Percentiles rank a stretch among this genome's conserved stretches.
phyloP scores from a whole-genome alignment of 1,140 invertebrate species.

The Calliopsis andreniformis region DNA sequence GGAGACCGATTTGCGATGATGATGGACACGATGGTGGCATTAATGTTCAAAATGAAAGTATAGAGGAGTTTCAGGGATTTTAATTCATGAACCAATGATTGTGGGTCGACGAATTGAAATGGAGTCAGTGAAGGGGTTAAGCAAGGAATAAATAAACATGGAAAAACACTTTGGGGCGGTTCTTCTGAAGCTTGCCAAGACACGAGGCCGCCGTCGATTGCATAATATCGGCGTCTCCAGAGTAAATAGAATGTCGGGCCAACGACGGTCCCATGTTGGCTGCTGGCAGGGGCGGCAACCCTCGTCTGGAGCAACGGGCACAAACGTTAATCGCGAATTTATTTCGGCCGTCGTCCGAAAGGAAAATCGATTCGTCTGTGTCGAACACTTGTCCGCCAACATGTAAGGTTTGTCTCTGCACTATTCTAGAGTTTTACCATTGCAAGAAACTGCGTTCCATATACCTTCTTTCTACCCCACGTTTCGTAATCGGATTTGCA shows the following conservation, averaged over 20 bases:
- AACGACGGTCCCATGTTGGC: constrained; percentile 26
- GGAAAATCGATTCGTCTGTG: constrained; percentile 49
- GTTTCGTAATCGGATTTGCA: constrained; percentile 40
- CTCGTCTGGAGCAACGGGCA: constrained; percentile 36
- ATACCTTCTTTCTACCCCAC: not conserved
- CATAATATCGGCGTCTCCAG: constrained; percentile 66
- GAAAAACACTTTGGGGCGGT: constrained; percentile 13
- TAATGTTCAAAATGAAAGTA: not conserved
- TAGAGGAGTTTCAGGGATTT: no score
- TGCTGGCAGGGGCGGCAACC: constrained; percentile 39
- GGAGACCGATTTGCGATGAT: not conserved
- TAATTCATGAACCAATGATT: not conserved
- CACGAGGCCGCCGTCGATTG: constrained; percentile 53
- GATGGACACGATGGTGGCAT: not conserved
- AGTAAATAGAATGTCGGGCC: constrained; percentile 65
- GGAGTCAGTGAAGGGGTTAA: not conserved
- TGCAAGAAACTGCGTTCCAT: constrained; percentile 5
- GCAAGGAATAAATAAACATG: constrained; percentile 19
- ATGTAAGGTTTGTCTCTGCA: not conserved
- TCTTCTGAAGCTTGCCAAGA: constrained; percentile 21
- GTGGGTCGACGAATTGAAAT: not conserved
- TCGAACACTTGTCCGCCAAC: not conserved
- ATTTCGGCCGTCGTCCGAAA: constrained; percentile 45
- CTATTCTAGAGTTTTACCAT: constrained; percentile 1
- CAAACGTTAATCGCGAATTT: constrained; percentile 66